Base-by-base conservation (phyloP, 2,888 invertebrate species). In the Cybosia mesomella region DNA sequence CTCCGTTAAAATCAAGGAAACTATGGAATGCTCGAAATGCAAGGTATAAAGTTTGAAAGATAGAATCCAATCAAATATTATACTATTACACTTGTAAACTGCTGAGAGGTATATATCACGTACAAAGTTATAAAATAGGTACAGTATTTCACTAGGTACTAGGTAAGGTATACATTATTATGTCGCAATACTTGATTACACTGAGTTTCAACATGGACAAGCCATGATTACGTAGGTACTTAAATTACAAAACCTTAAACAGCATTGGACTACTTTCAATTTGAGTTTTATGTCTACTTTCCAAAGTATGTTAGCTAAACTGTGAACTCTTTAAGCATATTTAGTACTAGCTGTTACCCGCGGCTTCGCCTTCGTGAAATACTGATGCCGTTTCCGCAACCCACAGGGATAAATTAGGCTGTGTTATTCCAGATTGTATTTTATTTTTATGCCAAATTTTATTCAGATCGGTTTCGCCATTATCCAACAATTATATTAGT, bases 121-220 rank as follows among this genome's bases (percentile, higher is more conserved):
- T 74, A 72, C 65, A 61, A 53, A 71, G 65, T 28, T 28, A 39
- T 39, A 39, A 39, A 39, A 39, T 39, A 39, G 15, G 43, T 18
- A 43, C 15, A 8, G n/a, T 70, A 76, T 73, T 77, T 70, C 63
- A 73, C 62, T 57, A 24, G 22, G 54, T 13, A 22, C 4, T 24
- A 55, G 24, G 10, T 21, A 55, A 22, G 54, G 7, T 22, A 15
- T 9, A 2, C 13, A 32, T 65, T 53, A 65, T 58, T 72, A 55
- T 77, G 71, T 72, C 70, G 43, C 71, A 75, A 80, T 57, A 71
- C 58, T 73, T 58, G 70, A 74, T 80, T 76, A 57, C 75, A 75
- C 77, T 75, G 68, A 75, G 74, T 80, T 81, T 77, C 73, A 72
- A 77, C 72, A 82, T 64, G 28, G 62, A 68, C 69, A 69, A 71